A percentile compares a stretch with the other conserved stretches of the same genome.
These are phyloP conservation scores for Bombylius discolor DNA, from an alignment of 2,888 invertebrate genomes.

Conservation along the genomic window DNA sequence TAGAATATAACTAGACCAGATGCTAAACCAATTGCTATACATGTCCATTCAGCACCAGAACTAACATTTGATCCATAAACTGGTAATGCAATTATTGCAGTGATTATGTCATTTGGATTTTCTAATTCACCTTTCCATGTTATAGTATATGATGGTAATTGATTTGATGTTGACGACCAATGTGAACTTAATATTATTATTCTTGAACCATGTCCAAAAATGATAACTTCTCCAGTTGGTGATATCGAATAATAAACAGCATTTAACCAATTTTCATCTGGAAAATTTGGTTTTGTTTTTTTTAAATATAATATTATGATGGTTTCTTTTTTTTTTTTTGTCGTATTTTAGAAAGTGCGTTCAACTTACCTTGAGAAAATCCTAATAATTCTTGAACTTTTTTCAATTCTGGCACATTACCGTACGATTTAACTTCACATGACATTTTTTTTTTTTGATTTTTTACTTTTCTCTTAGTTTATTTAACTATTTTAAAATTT, in stretches of 20 bases:
- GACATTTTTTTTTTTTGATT: slow-evolving; percentile 28
- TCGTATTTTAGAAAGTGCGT: background rate
- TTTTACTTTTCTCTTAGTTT: too few species aligned
- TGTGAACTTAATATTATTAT: slow-evolving; percentile 53
- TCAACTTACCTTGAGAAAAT: slow-evolving; percentile 36
- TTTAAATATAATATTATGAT: background rate
- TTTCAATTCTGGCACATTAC: slow-evolving; percentile 46
- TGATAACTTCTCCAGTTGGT: slow-evolving; percentile 58
- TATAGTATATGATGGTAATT: slow-evolving; percentile 39
- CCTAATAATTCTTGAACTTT: slow-evolving; percentile 46
- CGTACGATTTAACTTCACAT: slow-evolving; percentile 51
- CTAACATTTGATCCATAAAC: slow-evolving; percentile 36
- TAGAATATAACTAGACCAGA: slow-evolving; percentile 79
- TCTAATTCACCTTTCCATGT: slow-evolving; percentile 45
- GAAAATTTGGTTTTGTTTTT: background rate
- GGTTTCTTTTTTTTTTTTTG: background rate
- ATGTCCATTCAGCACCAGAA: slow-evolving; percentile 80
- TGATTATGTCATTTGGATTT: slow-evolving; percentile 39
- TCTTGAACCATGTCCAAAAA: slow-evolving; percentile 49
- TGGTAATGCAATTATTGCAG: slow-evolving; percentile 39
- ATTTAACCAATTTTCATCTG: slow-evolving; percentile 52
- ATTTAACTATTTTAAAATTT: too few species aligned
- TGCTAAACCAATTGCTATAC: slow-evolving; percentile 72
- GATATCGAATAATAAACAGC: slow-evolving; percentile 54
- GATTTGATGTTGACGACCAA: slow-evolving; percentile 38